Percentiles rank a stretch among this genome's conserved stretches.
These are phyloP conservation scores for Willowsia nigromaculata DNA, from an alignment of 2,888 invertebrate species.

Conservation along the genomic window DNA sequence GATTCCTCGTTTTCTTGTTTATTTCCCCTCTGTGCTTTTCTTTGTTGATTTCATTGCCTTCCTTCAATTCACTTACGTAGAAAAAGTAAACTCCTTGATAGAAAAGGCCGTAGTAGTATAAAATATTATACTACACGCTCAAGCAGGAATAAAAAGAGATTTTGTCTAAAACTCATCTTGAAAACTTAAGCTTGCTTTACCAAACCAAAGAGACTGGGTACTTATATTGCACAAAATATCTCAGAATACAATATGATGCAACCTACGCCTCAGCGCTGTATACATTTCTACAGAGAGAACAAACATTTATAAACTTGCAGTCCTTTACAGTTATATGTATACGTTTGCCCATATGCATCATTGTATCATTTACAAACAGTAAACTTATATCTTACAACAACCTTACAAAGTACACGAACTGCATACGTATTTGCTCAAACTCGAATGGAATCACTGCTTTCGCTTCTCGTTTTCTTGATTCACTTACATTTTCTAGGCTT, in stretches of 20 bases:
- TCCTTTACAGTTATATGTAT: neutral
- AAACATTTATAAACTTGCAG: too few relatives aligned
- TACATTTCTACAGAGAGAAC: neutral
- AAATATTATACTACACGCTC: neutral
- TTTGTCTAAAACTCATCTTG: constrained; percentile 55
- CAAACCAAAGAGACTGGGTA: neutral
- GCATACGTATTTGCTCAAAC: constrained; percentile 36
- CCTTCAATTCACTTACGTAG: constrained; percentile 38
- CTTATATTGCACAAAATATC: neutral
- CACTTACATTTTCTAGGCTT: constrained; percentile 43
- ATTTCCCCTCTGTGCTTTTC: neutral
- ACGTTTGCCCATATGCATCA: neutral
- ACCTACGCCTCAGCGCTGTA: neutral
- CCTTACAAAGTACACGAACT: constrained; percentile 31
- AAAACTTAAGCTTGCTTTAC: constrained; percentile 45
- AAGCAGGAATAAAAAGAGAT: constrained; percentile 39
- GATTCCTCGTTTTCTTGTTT: constrained; percentile 33
- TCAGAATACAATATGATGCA: neutral
- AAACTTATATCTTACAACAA: neutral
- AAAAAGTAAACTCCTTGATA: neutral
- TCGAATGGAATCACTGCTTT: constrained; percentile 11
- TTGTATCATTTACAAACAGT: neutral
- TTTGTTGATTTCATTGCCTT: constrained; percentile 26
- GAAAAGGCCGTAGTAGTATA: neutral
- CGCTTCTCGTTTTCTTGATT: constrained; percentile 36